Percentiles rank a stretch among this genome's conserved stretches.
phyloP scores from a whole-genome alignment of 2,888 invertebrate species.

The Campopleginae sp. region DNA sequence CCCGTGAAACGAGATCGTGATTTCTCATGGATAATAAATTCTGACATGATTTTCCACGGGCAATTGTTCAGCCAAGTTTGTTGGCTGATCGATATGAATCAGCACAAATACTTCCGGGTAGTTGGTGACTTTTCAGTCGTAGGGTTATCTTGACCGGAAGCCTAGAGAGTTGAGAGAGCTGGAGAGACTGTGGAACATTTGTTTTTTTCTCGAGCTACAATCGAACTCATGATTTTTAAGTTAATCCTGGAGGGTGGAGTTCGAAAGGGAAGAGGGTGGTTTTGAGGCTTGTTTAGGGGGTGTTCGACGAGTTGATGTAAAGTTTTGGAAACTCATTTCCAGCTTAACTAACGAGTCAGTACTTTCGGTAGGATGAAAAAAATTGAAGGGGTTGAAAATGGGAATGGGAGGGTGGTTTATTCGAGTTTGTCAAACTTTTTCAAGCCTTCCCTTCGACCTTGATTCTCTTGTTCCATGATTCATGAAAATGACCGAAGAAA shows the following conservation, averaged over 20 bases:
- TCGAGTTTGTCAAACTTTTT: neutral
- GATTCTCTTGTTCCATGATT: neutral
- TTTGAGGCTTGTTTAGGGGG: neutral
- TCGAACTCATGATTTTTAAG: neutral
- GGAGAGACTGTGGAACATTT: neutral
- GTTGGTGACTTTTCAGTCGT: slow-evolving; percentile 11
- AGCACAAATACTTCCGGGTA: slow-evolving; percentile 9
- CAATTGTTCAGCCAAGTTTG: neutral
- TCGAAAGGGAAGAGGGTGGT: neutral
- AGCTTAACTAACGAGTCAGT: neutral
- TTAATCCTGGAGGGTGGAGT: neutral
- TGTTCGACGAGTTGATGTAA: neutral
- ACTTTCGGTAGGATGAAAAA: neutral
- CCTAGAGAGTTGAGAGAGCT: neutral
- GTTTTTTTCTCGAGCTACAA: neutral
- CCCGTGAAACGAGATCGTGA: slow-evolving; percentile 71
- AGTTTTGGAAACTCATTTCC: neutral
- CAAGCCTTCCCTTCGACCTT: neutral
- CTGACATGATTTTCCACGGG: slow-evolving; percentile 74
- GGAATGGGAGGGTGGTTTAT: neutral
- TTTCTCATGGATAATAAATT: slow-evolving; percentile 79
- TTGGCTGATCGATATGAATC: neutral
- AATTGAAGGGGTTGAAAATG: neutral
- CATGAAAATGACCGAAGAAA: neutral
- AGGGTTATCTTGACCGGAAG: neutral